These are phyloP conservation scores for Trilocha varians DNA, from an alignment of 2,888 invertebrate genomes.

Conservation along the genomic window DNA sequence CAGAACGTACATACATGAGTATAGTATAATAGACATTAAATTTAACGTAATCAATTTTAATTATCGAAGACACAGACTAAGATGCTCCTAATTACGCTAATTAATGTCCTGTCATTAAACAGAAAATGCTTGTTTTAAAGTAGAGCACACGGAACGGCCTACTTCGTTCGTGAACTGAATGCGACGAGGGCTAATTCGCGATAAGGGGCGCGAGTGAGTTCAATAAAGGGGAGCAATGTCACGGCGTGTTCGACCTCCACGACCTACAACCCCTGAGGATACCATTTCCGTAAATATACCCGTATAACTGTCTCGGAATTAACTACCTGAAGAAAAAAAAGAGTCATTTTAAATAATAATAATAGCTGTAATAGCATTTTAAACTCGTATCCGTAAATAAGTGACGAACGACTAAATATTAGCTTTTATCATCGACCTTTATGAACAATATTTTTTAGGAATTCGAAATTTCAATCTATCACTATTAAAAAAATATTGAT, in stretches of 20 bases:
- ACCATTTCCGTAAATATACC: constrained; percentile 39
- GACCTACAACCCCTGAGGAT: constrained; percentile 34
- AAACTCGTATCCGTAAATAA: too few relatives aligned
- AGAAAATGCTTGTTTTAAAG: constrained; percentile 56
- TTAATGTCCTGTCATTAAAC: constrained; percentile 56
- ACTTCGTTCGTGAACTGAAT: constrained; percentile 59
- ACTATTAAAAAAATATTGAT: too few relatives aligned
- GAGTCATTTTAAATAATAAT: too few relatives aligned
- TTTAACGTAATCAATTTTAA: too few relatives aligned
- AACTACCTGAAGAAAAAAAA: constrained; percentile 17
- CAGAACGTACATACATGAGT: too few relatives aligned
- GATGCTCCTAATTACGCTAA: constrained; percentile 61
- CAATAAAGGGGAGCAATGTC: constrained; percentile 56
- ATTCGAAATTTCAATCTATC: too few relatives aligned
- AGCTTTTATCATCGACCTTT: too few relatives aligned
- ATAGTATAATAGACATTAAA: too few relatives aligned
- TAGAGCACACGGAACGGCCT: constrained; percentile 53
- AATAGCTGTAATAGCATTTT: too few relatives aligned
- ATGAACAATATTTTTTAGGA: too few relatives aligned
- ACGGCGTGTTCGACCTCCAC: constrained; percentile 33
- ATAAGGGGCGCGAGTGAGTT: constrained; percentile 55
- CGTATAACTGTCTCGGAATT: constrained; percentile 17
- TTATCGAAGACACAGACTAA: constrained; percentile 21
- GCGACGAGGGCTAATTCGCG: constrained; percentile 57
- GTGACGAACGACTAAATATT: too few relatives aligned